Conservation (phyloP, 2,888 invertebrate genomes). For the Philopedon plagiatum region DNA sequence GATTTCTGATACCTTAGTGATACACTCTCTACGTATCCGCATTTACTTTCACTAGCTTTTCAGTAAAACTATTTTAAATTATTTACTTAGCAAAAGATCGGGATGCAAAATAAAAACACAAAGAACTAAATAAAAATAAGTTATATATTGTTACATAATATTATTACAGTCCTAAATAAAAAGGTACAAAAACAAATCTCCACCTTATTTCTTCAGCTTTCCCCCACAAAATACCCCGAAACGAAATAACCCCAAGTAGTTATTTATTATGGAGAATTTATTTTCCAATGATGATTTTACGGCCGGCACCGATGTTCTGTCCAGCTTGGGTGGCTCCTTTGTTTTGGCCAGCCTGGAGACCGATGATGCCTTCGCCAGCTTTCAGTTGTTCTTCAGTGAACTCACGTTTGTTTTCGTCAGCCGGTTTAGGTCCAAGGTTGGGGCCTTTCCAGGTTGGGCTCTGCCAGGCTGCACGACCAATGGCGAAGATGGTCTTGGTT, state of each 20-base stretch:
- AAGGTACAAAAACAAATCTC: conserved; percentile 47
- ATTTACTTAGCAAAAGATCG: not conserved
- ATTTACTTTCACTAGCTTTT: no score
- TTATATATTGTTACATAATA: conserved; percentile 30
- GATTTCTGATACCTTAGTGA: no score
- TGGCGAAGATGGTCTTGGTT: conserved; percentile 86
- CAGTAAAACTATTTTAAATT: no score
- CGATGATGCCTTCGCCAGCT: conserved; percentile 91
- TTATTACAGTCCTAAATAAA: conserved; percentile 41
- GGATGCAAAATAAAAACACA: not conserved
- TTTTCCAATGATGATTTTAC: conserved; percentile 93
- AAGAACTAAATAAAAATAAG: conserved; percentile 28
- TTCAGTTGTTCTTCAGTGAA: conserved; percentile 93
- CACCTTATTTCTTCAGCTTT: conserved; percentile 27
- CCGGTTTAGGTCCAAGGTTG: conserved; percentile 92
- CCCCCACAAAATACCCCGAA: conserved; percentile 10
- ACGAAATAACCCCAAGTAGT: not conserved
- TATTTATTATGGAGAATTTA: conserved; percentile 63
- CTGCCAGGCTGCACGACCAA: conserved; percentile 75
- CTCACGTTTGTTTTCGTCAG: conserved; percentile 94
- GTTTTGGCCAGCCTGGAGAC: conserved; percentile 96
- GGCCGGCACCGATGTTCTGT: conserved; percentile 89
- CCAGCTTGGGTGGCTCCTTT: conserved; percentile 96
- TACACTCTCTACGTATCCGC: no score
- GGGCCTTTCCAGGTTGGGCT: conserved; percentile 76